Evolutionary conservation across 2,888 invertebrate species (phyloP), one percentile per base, ranked within the genome.

Genomic region (Mellilla xanthometata): DNA sequence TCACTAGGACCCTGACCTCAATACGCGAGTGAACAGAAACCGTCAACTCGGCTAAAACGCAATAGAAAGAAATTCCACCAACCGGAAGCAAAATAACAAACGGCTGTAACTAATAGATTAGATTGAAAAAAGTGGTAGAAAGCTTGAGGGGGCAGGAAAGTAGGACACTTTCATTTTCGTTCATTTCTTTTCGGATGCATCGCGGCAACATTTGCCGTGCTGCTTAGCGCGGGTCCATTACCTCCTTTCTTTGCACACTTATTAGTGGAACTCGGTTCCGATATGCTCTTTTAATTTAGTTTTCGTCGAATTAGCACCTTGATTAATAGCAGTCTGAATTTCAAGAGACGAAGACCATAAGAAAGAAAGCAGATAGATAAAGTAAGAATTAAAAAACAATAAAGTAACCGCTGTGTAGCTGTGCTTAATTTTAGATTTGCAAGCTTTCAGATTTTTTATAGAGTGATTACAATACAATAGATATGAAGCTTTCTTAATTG

Each of bases 111-210:
- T 77, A 84, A 81, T 78, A 83, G 80, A 80, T 78, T 76, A 77
- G 72, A 75, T 75, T 73, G 65, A 75, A 82, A 81, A 82, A 82
- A 80, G 70, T 69, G 70, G 81, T 83, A 82, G 86, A 87, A 86
- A 87, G 83, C 74, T 74, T 59, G 71, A 66, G 72, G 68, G 72
- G 62, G 59, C 70, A 68, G 57, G 67, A 64, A 88, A 76, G 81
- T 87, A 59, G 88, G 88, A 68, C 86, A 89, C 88, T 89, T 88
- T 88, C 89, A 82, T 86, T 89, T 85, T 89, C 89, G 81, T 87
- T 87, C 79, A 81, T 86, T 87, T 87, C 84, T 87, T 87, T 87
- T 88, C 79, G 79, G 84, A 85, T 87, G 83, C 83, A 83, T 68
- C 72, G 70, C 47, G 38, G 41, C 41, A 74, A 72, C 76, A 76